Percentiles rank a stretch among this genome's conserved stretches.
Evolutionary conservation across 2,888 invertebrate genomes (phyloP).

Genomic region (Platycheirus albimanus): DNA sequence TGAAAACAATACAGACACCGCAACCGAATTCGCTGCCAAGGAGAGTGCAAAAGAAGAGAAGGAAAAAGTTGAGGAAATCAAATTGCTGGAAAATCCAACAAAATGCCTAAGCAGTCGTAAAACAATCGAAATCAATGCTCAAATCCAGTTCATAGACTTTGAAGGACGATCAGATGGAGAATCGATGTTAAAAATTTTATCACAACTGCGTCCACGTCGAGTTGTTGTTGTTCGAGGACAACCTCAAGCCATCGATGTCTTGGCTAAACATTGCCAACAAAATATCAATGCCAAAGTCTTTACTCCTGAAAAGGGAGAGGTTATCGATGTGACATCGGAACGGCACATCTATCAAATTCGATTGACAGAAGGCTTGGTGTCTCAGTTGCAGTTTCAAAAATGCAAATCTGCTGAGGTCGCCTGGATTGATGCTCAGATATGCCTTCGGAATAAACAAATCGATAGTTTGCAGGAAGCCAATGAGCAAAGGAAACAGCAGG

Average conservation of each 20-base stretch:
- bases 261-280: slow-evolving; percentile 88
- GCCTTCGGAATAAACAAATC: slow-evolving; percentile 85
- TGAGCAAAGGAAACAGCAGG: slow-evolving; percentile 70
- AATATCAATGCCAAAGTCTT: slow-evolving; percentile 90
- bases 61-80: slow-evolving; percentile 75
- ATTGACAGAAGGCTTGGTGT: slow-evolving; percentile 94
- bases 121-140: slow-evolving; percentile 91
- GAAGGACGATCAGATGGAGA: slow-evolving; percentile 96
- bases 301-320: slow-evolving; percentile 91
- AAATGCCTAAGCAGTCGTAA: slow-evolving; percentile 92
- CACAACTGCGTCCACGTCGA: slow-evolving; percentile 91
- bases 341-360: slow-evolving; percentile 99
- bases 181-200: slow-evolving; percentile 91
- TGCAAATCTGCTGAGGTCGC: slow-evolving; percentile 96
- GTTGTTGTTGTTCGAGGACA: slow-evolving; percentile 91
- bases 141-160: slow-evolving; percentile 97
- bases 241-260: slow-evolving; percentile 86
- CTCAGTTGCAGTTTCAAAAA: slow-evolving; percentile 92
- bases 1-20: slow-evolving; percentile 84
- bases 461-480: slow-evolving; percentile 82
- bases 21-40: slow-evolving; percentile 79
- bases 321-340: slow-evolving; percentile 97
- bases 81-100: slow-evolving; percentile 90
- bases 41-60: slow-evolving; percentile 76
- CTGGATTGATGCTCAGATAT: slow-evolving; percentile 94